Evolutionary conservation across 2,113 vertebrate species (phyloP).

Genomic region (Parotia lawesii): DNA sequence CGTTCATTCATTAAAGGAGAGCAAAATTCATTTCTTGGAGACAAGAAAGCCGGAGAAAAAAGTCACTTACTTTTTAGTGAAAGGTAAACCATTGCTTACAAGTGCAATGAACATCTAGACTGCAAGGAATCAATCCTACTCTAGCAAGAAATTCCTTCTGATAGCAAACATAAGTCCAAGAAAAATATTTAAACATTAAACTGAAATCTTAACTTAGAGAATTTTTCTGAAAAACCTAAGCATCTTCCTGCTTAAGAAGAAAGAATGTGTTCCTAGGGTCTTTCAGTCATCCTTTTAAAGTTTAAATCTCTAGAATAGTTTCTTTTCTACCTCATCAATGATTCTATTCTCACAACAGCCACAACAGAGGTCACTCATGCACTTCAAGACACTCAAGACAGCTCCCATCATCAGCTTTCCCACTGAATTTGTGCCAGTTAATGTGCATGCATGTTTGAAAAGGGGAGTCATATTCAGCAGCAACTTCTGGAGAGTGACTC

Average conservation of each 20-base stretch:
- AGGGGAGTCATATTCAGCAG: conserved; percentile 27
- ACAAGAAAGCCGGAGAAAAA: not conserved
- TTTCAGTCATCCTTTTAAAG: not conserved
- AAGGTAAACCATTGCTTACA: not conserved
- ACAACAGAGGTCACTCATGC: not conserved
- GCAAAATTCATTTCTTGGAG: not conserved
- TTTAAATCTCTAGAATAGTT: not conserved
- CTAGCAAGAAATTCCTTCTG: not conserved
- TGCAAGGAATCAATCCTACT: not conserved
- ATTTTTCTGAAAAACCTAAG: not conserved
- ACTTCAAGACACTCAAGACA: conserved; percentile 5
- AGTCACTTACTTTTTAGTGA: not conserved
- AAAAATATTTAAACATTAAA: not conserved
- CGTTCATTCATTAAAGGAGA: not conserved
- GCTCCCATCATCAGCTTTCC: not conserved
- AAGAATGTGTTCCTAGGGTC: not conserved
- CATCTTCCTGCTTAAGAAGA: not conserved
- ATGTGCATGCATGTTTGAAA: not conserved
- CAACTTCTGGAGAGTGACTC: conserved; percentile 6
- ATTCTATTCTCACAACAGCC: not conserved
- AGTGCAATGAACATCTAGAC: not conserved
- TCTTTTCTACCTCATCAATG: not conserved
- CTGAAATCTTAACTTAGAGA: not conserved
- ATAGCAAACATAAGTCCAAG: not conserved
- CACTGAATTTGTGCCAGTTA: conserved; percentile 36